Percentiles rank a stretch among this genome's conserved stretches.
These are phyloP conservation scores for Acronicta psi DNA, from an alignment of 2,888 invertebrate genomes.

Conservation along the genomic window DNA sequence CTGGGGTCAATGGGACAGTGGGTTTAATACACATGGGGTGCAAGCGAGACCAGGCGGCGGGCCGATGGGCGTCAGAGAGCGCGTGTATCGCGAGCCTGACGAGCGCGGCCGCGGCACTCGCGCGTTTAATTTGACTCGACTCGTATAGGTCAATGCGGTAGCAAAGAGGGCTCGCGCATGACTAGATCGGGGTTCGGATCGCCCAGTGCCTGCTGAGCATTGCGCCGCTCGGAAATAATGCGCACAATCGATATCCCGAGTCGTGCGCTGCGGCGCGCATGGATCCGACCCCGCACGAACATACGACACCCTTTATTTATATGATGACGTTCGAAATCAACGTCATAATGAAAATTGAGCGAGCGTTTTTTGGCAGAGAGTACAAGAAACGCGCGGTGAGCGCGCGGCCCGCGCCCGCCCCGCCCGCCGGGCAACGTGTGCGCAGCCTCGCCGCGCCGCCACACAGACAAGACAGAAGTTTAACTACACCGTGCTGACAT, in stretches of 20 bases:
- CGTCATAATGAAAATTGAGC: constrained; percentile 71
- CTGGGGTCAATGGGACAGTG: constrained; percentile 66
- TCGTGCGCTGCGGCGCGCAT: constrained; percentile 65
- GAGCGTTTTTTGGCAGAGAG: constrained; percentile 42
- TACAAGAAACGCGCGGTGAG: constrained; percentile 10
- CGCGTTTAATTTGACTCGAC: constrained; percentile 74
- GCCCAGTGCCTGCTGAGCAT: constrained; percentile 56
- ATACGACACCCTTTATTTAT: constrained; percentile 73
- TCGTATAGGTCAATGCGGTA: constrained; percentile 76
- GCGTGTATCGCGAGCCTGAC: constrained; percentile 74
- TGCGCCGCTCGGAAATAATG: constrained; percentile 62
- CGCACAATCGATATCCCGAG: constrained; percentile 63
- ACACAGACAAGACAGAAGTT: constrained; percentile 18
- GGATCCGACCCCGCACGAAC: constrained; percentile 62
- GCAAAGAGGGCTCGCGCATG: constrained; percentile 77
- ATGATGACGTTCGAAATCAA: constrained; percentile 74
- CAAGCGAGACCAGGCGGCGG: constrained; percentile 56
- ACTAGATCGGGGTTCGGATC: constrained; percentile 71
- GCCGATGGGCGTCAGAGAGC: constrained; percentile 57
- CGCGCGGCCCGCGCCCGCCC: constrained; percentile 7
- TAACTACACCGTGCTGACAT: constrained; percentile 15
- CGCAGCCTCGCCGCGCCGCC: constrained; percentile 24
- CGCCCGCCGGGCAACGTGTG: constrained; percentile 7
- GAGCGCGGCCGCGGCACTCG: constrained; percentile 84
- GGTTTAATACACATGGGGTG: constrained; percentile 69